phyloP scores from a whole-genome alignment of 2,113 vertebrate genomes.

The Lasiurus cinereus region DNA sequence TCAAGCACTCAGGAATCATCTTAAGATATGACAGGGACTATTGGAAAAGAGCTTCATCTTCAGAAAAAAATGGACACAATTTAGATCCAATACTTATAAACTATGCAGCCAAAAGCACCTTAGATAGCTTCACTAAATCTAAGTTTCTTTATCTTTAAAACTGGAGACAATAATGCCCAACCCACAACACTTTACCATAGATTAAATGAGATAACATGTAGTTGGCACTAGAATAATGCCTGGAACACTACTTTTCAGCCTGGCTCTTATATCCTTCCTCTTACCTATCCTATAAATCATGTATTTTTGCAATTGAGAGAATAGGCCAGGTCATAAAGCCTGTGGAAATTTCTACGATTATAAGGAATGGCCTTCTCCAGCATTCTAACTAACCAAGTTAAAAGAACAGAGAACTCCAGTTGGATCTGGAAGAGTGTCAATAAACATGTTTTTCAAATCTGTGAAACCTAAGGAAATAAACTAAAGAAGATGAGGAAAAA shows the following conservation, averaged over 20 bases:
- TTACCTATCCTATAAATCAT: not conserved
- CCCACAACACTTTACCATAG: not conserved
- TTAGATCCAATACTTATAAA: not conserved
- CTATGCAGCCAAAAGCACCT: not conserved
- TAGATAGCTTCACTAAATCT: not conserved
- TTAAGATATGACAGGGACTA: not conserved
- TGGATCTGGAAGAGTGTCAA: not conserved
- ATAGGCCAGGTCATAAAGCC: not conserved
- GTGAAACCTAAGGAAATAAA: not conserved
- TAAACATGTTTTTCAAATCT: not conserved
- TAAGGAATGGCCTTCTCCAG: not conserved
- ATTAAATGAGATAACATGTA: not conserved
- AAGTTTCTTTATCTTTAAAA: not conserved
- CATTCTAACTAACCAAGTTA: not conserved
- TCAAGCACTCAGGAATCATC: not conserved
- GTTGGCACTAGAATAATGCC: not conserved
- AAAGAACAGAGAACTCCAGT: not conserved
- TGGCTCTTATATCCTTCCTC: not conserved
- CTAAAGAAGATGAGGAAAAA: not conserved
- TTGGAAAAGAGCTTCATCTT: not conserved
- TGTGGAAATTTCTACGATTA: not conserved
- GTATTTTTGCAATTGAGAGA: constrained; percentile 16
- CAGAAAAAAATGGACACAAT: not conserved
- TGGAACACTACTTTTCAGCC: not conserved
- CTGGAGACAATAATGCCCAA: not conserved